These are phyloP conservation scores for Rhinopomastus cyanomelas DNA, from an alignment of 2,113 vertebrate species.

Conservation along the genomic window DNA sequence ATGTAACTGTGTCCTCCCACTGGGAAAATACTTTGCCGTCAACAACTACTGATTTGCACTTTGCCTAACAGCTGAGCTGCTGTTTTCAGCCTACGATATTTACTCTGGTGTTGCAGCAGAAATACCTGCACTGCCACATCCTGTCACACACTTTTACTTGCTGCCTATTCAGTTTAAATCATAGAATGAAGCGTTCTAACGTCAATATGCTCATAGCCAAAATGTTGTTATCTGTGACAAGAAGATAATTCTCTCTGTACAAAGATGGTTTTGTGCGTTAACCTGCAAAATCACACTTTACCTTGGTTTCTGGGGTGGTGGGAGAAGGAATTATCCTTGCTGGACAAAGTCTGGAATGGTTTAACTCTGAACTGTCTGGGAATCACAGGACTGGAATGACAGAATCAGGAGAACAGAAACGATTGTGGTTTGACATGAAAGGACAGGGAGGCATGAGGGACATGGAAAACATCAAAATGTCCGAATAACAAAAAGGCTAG, in stretches of 20 bases:
- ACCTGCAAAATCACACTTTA: background rate
- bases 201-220: background rate
- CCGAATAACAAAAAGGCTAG: background rate
- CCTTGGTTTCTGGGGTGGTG: background rate
- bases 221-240: background rate
- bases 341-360: background rate
- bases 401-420: background rate
- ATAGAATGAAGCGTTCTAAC: background rate
- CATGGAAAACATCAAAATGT: background rate
- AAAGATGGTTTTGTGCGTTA: background rate
- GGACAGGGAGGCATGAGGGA: background rate
- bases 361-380: background rate
- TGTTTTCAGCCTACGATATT: background rate
- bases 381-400: slow-evolving; percentile 5
- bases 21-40: background rate
- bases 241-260: background rate
- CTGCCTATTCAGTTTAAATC: background rate
- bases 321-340: background rate
- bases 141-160: background rate
- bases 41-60: background rate
- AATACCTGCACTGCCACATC: background rate
- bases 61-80: background rate
- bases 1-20: background rate
- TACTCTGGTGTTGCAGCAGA: background rate
- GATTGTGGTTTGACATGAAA: slow-evolving; percentile 14